A percentile compares a stretch with the other conserved stretches of the same genome.
phyloP scores from a whole-genome alignment of 1,140 invertebrate species.

The Ctenoplectra terminalis region DNA sequence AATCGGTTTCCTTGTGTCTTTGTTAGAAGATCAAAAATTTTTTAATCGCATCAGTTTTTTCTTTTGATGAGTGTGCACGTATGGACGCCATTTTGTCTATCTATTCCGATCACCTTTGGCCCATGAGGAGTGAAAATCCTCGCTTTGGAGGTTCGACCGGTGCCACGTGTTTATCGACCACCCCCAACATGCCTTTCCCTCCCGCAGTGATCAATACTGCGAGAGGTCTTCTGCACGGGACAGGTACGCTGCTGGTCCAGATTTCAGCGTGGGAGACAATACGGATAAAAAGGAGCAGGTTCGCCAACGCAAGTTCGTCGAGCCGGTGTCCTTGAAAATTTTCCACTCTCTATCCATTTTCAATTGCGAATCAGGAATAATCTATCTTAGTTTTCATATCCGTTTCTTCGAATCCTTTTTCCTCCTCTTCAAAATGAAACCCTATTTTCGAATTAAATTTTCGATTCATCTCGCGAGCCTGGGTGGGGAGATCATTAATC shows the following conservation, averaged over 20 bases:
- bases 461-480: no score
- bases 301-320: conserved; percentile 5
- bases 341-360: background rate
- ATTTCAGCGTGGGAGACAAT: conserved; percentile 43
- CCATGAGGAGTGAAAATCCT: background rate
- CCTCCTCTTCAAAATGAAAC: no score
- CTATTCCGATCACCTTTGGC: background rate
- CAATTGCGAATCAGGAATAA: background rate
- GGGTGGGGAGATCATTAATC: background rate
- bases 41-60: background rate
- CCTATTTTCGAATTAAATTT: background rate
- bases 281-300: background rate
- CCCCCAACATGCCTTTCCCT: conserved; percentile 48
- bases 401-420: background rate
- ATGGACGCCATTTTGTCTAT: background rate
- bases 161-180: conserved; percentile 57
- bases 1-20: no score
- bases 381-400: background rate
- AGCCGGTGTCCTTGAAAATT: conserved; percentile 10
- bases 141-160: conserved; percentile 22
- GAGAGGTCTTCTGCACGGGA: conserved; percentile 67
- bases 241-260: conserved; percentile 64
- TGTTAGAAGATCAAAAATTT: background rate
- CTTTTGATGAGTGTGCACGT: background rate
- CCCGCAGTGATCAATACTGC: conserved; percentile 73